Base-by-base conservation (phyloP, 2,888 invertebrate species). In the Eucera pruinosa region DNA sequence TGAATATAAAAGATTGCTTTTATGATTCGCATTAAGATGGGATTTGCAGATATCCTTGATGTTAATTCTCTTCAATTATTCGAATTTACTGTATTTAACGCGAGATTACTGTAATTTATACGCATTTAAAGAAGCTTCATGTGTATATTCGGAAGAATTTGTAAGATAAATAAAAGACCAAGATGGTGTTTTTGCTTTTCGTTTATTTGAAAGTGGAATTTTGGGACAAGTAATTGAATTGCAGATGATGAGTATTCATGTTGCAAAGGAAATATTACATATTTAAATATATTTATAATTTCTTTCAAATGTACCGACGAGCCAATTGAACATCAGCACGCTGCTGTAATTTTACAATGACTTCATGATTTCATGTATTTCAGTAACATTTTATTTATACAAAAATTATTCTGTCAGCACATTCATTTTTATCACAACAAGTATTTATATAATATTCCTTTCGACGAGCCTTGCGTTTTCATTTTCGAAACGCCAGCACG, bases 401-500 rank as follows among this genome's bases (percentile, higher is more conserved):
- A n/a, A 25, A n/a, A 30, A 30, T 52, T 2, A 5, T 18, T 15
- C 6, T 13, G n/a, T 11, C 39, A 9, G 13, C n/a, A 15, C 5
- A 41, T 39, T 27, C n/a, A n/a, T 18, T 25, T 39, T 23, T 6
- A 25, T 18, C 15, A 4, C 0, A 20, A 45, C 2, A 1, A 1
- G 33, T 33, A 18, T 58, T 43, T n/a, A n/a, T n/a, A n/a, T n/a
- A n/a, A n/a, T n/a, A n/a, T 45, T 9, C 2, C 15, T 60, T 36
- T 73, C 60, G 50, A 50, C 64, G 30, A n/a, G 43, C 65, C 64
- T 64, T 54, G 68, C 39, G 11, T 33, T n/a, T n/a, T n/a, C 1
- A 47, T 60, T 61, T 27, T 18, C 33, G 25, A 57, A 61, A 27
- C 45, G 39, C 47, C 30, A 52, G 11, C 50, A 30, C 54, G 54